Evolutionary conservation across 2,113 vertebrate species (phyloP).

Genomic region (Physeter macrocephalus): DNA sequence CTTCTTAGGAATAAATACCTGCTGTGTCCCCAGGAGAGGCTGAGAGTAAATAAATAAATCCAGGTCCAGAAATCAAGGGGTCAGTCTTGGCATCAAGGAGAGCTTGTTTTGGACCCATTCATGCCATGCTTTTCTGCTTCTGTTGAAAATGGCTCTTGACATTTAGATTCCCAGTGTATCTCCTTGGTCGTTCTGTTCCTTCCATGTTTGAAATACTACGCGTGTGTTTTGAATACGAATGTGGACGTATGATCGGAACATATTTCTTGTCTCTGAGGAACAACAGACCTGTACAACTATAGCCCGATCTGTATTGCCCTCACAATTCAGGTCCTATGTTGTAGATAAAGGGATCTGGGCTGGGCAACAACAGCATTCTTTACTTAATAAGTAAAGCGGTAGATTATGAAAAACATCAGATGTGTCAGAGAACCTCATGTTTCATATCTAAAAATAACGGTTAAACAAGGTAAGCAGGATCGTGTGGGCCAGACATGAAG

Average conservation of each 20-base stretch:
- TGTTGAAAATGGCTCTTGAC: neutral
- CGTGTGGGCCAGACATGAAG: neutral
- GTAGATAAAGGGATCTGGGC: neutral
- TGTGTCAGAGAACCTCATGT: neutral
- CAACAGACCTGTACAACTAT: neutral
- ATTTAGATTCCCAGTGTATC: slow-evolving; percentile 29
- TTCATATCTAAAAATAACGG: neutral
- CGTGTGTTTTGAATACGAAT: slow-evolving; percentile 33
- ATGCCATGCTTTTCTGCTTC: neutral
- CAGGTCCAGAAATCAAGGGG: neutral
- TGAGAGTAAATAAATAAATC: neutral
- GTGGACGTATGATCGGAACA: neutral
- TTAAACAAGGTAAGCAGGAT: neutral
- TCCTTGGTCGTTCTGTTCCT: slow-evolving; percentile 2
- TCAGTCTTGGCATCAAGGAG: neutral
- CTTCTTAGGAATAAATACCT: neutral
- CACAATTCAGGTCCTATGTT: neutral
- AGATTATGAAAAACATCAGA: neutral
- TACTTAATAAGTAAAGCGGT: neutral
- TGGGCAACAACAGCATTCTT: neutral
- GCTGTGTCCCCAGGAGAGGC: neutral
- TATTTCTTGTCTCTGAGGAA: neutral
- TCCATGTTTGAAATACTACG: neutral
- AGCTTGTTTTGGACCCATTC: neutral
- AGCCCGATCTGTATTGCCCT: neutral